phyloP scores from a whole-genome alignment of 2,797 vertebrate genomes.

The Xenops minutus region DNA sequence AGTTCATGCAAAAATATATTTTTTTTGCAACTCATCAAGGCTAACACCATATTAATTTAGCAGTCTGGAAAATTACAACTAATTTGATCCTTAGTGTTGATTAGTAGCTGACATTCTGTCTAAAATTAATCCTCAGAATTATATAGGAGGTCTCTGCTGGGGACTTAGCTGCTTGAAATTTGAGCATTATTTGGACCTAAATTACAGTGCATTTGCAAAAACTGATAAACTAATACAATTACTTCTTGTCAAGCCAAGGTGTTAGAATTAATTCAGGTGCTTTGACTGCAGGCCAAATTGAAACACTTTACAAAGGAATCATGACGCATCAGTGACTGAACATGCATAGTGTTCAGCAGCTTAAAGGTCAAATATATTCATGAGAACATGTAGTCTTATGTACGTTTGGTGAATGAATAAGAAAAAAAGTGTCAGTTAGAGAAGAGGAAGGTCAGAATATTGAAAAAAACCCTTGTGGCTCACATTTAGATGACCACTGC shows the following conservation, averaged over 20 bases:
- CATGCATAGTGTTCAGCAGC: background rate
- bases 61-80: conserved; percentile 1
- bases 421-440: background rate
- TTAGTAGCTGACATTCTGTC: conserved; percentile 23
- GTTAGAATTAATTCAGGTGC: background rate
- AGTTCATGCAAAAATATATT: background rate
- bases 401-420: background rate
- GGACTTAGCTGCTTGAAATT: conserved; percentile 18
- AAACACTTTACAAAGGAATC: conserved; percentile 6
- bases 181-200: conserved; percentile 5
- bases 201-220: conserved; percentile 19
- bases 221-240: background rate
- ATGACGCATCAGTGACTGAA: background rate
- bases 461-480: background rate
- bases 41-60: conserved; percentile 20
- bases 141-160: background rate
- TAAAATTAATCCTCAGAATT: conserved; percentile 28
- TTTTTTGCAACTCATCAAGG: background rate
- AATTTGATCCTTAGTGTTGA: conserved; percentile 27
- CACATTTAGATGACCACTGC: background rate
- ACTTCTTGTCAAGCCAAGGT: background rate
- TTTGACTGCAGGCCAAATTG: background rate
- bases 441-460: background rate
- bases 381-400: background rate
- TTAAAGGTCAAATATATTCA: conserved; percentile 37